Evolutionary conservation across 2,113 vertebrate species (phyloP).

Genomic region (Cynoglossus semilaevis): DNA sequence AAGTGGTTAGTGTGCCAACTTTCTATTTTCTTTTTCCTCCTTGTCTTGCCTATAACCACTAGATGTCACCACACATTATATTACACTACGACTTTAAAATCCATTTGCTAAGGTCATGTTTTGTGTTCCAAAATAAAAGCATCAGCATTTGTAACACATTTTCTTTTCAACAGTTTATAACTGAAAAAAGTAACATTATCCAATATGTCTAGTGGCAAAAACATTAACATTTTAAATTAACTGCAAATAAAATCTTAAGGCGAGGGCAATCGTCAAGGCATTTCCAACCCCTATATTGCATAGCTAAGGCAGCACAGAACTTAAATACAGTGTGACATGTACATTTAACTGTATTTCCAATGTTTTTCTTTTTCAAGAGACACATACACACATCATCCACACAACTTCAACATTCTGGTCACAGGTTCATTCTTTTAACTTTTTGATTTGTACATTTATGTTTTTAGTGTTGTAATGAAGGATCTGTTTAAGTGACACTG

Average conservation of each 20-base stretch:
- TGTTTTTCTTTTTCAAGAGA: slow-evolving; percentile 42
- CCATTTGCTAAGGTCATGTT: slow-evolving; percentile 20
- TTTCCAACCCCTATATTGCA: slow-evolving; percentile 77
- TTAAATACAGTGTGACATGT: slow-evolving; percentile 57
- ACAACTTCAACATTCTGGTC: slow-evolving; percentile 58
- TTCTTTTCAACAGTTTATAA: slow-evolving; percentile 24
- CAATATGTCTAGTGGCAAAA: slow-evolving; percentile 25
- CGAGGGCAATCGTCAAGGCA: slow-evolving; percentile 77
- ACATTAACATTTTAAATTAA: slow-evolving; percentile 56
- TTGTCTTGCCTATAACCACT: slow-evolving; percentile 39
- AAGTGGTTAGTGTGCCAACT: not conserved
- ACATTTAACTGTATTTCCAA: slow-evolving; percentile 58
- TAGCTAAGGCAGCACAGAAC: slow-evolving; percentile 75
- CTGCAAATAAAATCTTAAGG: slow-evolving; percentile 69
- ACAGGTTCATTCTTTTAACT: slow-evolving; percentile 62
- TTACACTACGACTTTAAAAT: slow-evolving; percentile 15
- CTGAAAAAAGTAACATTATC: slow-evolving; percentile 35
- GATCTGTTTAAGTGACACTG: slow-evolving; percentile 62
- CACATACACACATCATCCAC: slow-evolving; percentile 44
- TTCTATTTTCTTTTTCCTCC: not conserved
- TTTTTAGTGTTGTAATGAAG: slow-evolving; percentile 36
- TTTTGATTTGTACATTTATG: slow-evolving; percentile 25
- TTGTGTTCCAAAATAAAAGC: slow-evolving; percentile 8
- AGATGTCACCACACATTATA: slow-evolving; percentile 49
- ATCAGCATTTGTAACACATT: slow-evolving; percentile 14